Conservation (phyloP, 2,888 invertebrate species). For the Teleogryllus oceanicus region DNA sequence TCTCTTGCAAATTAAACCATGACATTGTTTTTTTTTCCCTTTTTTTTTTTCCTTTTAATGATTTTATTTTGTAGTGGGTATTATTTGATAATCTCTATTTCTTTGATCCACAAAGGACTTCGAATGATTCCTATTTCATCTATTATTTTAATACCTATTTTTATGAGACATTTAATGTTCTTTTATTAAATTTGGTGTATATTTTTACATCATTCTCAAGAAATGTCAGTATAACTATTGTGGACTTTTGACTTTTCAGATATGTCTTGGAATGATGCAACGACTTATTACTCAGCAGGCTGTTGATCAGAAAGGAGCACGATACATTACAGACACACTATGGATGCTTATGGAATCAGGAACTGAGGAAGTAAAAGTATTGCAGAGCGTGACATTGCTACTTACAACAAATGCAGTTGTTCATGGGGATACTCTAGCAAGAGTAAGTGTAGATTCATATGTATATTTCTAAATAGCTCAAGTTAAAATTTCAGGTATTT, state of each 20-base stretch:
- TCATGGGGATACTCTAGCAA: slow-evolving; percentile 89
- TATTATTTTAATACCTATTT: too few species aligned
- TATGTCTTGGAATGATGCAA: slow-evolving; percentile 91
- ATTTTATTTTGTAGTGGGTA: too few species aligned
- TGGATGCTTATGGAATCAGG: slow-evolving; percentile 93
- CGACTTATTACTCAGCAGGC: slow-evolving; percentile 86
- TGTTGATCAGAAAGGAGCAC: slow-evolving; percentile 86
- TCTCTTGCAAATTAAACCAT: too few species aligned
- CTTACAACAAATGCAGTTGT: slow-evolving; percentile 94
- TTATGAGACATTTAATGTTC: too few species aligned
- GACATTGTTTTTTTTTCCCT: too few species aligned
- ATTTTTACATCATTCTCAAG: too few species aligned
- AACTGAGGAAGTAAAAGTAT: slow-evolving; percentile 90
- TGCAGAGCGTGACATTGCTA: slow-evolving; percentile 91
- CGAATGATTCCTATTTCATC: too few species aligned
- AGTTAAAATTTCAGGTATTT: background rate
- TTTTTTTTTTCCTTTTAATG: too few species aligned
- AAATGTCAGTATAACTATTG: too few species aligned
- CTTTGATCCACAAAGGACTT: too few species aligned
- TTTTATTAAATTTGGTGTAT: too few species aligned
- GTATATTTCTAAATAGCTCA: background rate
- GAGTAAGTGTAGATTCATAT: slow-evolving; percentile 57
- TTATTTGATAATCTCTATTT: too few species aligned
- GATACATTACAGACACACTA: slow-evolving; percentile 87
- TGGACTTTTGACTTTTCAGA: slow-evolving; percentile 52